A percentile compares a stretch with the other conserved stretches of the same genome.
These are phyloP conservation scores for Celastrina argiolus DNA, from an alignment of 2,888 invertebrate species.

Conservation along the genomic window DNA sequence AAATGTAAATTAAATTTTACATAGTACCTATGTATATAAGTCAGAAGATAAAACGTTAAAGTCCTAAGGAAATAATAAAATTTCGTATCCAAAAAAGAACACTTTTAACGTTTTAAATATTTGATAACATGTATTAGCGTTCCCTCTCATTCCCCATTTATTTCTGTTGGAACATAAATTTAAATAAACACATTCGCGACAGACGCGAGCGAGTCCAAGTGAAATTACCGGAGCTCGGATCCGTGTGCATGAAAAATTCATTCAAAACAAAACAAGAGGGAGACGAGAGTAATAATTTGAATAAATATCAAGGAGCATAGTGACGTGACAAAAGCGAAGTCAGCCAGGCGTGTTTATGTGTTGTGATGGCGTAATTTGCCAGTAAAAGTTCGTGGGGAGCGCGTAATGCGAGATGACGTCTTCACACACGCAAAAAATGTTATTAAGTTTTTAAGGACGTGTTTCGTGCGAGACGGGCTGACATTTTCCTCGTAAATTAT, in stretches of 20 bases:
- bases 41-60: neutral
- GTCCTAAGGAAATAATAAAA: conserved; percentile 3
- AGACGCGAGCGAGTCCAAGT: conserved; percentile 67
- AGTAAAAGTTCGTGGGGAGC: conserved; percentile 46
- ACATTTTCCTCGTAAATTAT: conserved; percentile 39
- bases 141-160: conserved; percentile 1
- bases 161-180: conserved; percentile 38
- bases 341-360: conserved; percentile 67
- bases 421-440: conserved; percentile 58
- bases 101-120: conserved; percentile 7
- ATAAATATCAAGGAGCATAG: conserved; percentile 66
- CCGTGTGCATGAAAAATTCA: conserved; percentile 76
- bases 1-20: neutral
- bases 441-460: conserved; percentile 64
- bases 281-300: conserved; percentile 73
- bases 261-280: conserved; percentile 70
- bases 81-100: neutral
- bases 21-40: neutral
- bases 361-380: conserved; percentile 72
- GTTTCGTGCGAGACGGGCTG: conserved; percentile 41
- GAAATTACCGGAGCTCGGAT: conserved; percentile 69
- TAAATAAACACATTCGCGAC: conserved; percentile 66
- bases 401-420: conserved; percentile 57
- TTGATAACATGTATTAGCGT: conserved; percentile 16
- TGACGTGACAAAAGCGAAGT: conserved; percentile 66